phyloP scores from a whole-genome alignment of 2,797 vertebrate species.

The Acanthurus leucopareius region DNA sequence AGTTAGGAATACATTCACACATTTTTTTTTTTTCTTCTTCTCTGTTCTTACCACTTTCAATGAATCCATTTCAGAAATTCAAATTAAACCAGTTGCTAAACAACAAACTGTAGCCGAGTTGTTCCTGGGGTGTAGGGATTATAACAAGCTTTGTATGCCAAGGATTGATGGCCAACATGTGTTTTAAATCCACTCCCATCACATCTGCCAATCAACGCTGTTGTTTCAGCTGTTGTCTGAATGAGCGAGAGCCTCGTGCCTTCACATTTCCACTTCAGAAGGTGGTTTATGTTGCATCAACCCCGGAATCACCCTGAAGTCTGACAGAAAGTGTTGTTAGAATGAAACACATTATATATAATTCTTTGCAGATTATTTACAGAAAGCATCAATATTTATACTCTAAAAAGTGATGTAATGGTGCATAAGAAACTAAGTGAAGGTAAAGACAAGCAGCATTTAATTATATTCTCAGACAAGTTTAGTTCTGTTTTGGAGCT shows the following conservation, averaged over 20 bases:
- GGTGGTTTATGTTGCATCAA: slow-evolving; percentile 41
- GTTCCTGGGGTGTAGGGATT: slow-evolving; percentile 34
- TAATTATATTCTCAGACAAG: slow-evolving; percentile 1
- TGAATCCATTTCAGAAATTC: slow-evolving; percentile 28
- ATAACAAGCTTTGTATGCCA: slow-evolving; percentile 37
- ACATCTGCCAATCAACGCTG: slow-evolving; percentile 65
- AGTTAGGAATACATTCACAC: background rate
- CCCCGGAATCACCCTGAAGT: slow-evolving; percentile 28
- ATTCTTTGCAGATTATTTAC: slow-evolving; percentile 41
- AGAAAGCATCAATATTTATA: slow-evolving; percentile 6
- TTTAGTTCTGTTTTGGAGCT: background rate
- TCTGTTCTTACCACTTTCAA: background rate
- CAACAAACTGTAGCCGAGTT: slow-evolving; percentile 29
- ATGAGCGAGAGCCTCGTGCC: slow-evolving; percentile 15
- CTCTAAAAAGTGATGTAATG: slow-evolving; percentile 17
- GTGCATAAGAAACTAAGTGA: background rate
- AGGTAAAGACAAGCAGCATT: background rate
- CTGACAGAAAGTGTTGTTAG: slow-evolving; percentile 14
- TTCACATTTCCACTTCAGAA: slow-evolving; percentile 34
- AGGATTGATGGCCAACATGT: slow-evolving; percentile 63
- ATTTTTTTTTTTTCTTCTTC: background rate
- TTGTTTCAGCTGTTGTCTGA: slow-evolving; percentile 71
- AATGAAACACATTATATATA: slow-evolving; percentile 18
- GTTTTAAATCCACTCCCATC: slow-evolving; percentile 63
- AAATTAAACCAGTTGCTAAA: slow-evolving; percentile 57